These are phyloP conservation scores for Recurvirostra avosetta DNA, from an alignment of 2,113 vertebrate genomes.

Conservation along the genomic window DNA sequence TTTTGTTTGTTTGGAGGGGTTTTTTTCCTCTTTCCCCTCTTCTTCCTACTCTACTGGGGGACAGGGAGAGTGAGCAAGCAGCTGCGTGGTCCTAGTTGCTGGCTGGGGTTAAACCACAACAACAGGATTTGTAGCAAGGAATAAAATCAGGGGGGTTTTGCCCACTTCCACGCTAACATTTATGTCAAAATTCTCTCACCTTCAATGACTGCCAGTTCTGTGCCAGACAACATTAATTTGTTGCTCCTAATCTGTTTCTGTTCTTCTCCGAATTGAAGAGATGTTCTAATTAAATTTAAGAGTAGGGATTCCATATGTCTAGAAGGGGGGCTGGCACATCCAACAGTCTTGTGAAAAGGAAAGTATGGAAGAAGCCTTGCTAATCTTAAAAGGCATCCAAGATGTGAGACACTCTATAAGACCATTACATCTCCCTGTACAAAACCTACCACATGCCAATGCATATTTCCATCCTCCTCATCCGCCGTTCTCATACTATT, in stretches of 20 bases:
- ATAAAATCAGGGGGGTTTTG: background rate
- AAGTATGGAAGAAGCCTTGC: background rate
- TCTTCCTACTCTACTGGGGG: background rate
- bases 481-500: too few relatives aligned
- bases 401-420: background rate
- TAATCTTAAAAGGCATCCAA: background rate
- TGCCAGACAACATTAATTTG: background rate
- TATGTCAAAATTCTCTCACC: background rate
- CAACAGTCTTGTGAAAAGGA: background rate
- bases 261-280: background rate
- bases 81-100: background rate
- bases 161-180: background rate
- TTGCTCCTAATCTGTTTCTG: background rate
- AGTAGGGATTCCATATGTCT: background rate
- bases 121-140: background rate
- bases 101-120: background rate
- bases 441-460: background rate
- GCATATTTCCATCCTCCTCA: background rate
- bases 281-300: background rate
- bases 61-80: background rate
- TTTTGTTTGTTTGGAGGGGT: too few relatives aligned
- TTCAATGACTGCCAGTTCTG: background rate
- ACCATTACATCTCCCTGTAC: too few relatives aligned
- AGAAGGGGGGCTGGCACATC: too few relatives aligned
- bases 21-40: background rate